Conservation (phyloP, 2,888 invertebrate genomes). For the Nomada goodeniana region DNA sequence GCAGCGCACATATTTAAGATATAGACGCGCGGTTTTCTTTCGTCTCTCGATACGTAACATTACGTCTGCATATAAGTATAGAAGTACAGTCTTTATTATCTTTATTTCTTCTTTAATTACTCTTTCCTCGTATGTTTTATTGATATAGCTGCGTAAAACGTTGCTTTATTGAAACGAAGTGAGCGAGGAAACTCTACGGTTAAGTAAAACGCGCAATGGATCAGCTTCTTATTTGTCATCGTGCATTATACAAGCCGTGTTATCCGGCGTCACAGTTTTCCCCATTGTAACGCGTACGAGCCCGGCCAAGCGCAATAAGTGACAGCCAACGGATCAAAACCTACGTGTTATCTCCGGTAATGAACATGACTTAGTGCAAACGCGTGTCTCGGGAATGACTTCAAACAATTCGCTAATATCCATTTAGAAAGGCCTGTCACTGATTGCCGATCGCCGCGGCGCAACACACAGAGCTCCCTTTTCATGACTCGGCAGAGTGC, state of each 20-base stretch:
- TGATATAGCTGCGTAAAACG: background rate
- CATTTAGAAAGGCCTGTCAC: constrained; percentile 69
- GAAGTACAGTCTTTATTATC: too few relatives aligned
- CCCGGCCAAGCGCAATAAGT: constrained; percentile 13
- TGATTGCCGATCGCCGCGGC: constrained; percentile 53
- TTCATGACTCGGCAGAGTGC: constrained; percentile 66
- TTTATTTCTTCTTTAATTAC: too few relatives aligned
- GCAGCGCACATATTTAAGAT: background rate
- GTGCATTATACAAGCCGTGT: background rate
- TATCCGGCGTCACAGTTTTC: background rate
- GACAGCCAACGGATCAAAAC: constrained; percentile 46
- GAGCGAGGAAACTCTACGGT: too few relatives aligned
- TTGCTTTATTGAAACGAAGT: background rate
- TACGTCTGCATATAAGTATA: too few relatives aligned
- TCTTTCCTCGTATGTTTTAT: too few relatives aligned
- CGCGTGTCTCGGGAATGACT: constrained; percentile 37
- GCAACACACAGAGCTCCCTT: constrained; percentile 35
- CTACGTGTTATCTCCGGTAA: constrained; percentile 40
- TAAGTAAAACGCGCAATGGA: background rate
- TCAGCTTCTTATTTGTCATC: constrained; percentile 15
- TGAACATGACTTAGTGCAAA: constrained; percentile 29
- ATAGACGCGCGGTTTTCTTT: background rate
- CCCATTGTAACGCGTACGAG: background rate
- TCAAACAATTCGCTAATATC: constrained; percentile 58
- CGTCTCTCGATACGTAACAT: background rate